Evolutionary conservation across 2,797 vertebrate species (phyloP).

Genomic region (Ctenochaetus hawaiiensis): DNA sequence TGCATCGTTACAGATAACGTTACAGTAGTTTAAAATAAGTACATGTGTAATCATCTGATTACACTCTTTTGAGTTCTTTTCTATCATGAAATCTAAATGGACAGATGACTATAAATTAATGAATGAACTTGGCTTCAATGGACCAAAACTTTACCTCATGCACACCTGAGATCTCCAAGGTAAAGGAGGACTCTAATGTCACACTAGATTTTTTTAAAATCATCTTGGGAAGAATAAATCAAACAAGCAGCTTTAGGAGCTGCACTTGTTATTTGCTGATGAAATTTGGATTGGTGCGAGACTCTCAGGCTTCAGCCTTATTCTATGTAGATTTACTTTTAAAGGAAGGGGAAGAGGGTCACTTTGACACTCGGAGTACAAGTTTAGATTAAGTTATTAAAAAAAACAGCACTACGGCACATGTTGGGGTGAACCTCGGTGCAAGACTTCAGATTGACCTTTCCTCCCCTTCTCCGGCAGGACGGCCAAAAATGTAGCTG

Average conservation of each 20-base stretch:
- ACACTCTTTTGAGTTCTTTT: background rate
- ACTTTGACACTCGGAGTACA: slow-evolving; percentile 21
- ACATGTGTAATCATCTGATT: background rate
- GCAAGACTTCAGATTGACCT: slow-evolving; percentile 60
- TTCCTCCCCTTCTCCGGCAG: slow-evolving; percentile 34
- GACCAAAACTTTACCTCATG: slow-evolving; percentile 26
- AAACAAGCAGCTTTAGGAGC: slow-evolving; percentile 21
- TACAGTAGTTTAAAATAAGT: no score
- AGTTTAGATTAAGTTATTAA: background rate
- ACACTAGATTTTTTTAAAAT: background rate
- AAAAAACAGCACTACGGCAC: slow-evolving; percentile 8
- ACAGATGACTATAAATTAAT: slow-evolving; percentile 24
- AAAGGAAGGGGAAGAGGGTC: background rate
- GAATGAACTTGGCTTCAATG: slow-evolving; percentile 32
- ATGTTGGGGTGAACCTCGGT: slow-evolving; percentile 44
- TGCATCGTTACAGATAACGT: no score
- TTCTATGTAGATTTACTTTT: slow-evolving; percentile 9
- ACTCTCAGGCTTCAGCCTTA: slow-evolving; percentile 27
- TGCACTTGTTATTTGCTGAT: slow-evolving; percentile 26
- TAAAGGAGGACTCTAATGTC: slow-evolving; percentile 19
- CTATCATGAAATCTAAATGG: slow-evolving; percentile 1
- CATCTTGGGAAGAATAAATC: slow-evolving; percentile 19
- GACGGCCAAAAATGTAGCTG: slow-evolving; percentile 60
- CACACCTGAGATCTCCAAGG: slow-evolving; percentile 22
- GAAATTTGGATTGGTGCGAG: background rate